A percentile compares a stretch with the other conserved stretches of the same genome.
These are phyloP conservation scores for Zaprionus lachaisei DNA, from an alignment of 1,140 invertebrate genomes.

Conservation along the genomic window DNA sequence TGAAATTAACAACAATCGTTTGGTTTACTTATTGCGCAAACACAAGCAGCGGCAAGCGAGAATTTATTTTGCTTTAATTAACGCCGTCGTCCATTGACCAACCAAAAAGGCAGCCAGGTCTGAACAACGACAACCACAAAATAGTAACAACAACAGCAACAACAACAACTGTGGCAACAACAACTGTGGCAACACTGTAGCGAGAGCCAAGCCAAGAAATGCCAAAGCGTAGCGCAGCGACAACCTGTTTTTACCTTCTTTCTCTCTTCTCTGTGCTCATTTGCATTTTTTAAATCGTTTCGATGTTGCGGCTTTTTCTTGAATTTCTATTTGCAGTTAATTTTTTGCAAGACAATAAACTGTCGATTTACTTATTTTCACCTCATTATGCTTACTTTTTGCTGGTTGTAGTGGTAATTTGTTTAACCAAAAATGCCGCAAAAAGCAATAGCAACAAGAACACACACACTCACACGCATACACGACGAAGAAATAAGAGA, in stretches of 20 bases:
- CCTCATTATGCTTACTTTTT: conserved; percentile 49
- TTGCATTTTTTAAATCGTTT: conserved; percentile 45
- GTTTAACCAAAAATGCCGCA: conserved; percentile 59
- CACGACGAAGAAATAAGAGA: conserved; percentile 5
- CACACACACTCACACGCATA: conserved; percentile 15
- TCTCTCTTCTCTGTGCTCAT: conserved; percentile 31
- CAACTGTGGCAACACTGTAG: conserved; percentile 19
- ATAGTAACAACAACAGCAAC: conserved; percentile 3
- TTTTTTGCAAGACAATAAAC: conserved; percentile 44
- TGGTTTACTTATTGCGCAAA: conserved; percentile 45
- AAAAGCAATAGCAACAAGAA: conserved; percentile 47
- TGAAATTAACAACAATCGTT: conserved; percentile 15
- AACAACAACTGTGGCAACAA: conserved; percentile 20
- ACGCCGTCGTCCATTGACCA: conserved; percentile 49
- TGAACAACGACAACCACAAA: conserved; percentile 15
- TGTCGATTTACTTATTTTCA: conserved; percentile 43
- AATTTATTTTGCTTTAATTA: conserved; percentile 44
- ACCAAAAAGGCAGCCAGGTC: conserved; percentile 25
- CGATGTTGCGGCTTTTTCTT: conserved; percentile 32
- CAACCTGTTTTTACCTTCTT: conserved; percentile 47
- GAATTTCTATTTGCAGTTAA: conserved; percentile 41
- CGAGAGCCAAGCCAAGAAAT: conserved; percentile 36
- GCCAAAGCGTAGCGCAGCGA: conserved; percentile 51
- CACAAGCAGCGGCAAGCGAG: conserved; percentile 10
- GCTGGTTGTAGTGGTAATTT: conserved; percentile 39